Conservation (phyloP, 2,113 vertebrate species). For the Coptodon rendalli region DNA sequence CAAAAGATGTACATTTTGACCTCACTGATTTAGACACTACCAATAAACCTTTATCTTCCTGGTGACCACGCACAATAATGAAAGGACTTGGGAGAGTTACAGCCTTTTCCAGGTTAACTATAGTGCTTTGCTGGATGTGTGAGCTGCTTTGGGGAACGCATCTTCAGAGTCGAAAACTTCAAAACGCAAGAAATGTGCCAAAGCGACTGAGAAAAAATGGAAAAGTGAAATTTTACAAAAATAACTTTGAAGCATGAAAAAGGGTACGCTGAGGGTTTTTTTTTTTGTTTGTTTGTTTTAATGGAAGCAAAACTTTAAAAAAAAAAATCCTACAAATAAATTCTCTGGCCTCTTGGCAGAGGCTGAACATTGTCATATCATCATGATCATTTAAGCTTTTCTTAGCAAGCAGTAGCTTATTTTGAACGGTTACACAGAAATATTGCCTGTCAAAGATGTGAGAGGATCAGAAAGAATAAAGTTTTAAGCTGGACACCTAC, state of each 20-base stretch:
- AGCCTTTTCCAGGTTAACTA: not conserved
- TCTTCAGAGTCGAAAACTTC: not conserved
- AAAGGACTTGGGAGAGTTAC: not conserved
- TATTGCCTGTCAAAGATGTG: not conserved
- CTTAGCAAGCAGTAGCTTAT: not conserved
- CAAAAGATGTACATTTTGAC: not conserved
- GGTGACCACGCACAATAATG: not conserved
- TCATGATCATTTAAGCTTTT: not conserved
- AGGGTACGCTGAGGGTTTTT: not conserved
- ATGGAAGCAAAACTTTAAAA: not conserved
- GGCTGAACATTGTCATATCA: not conserved
- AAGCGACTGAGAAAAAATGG: not conserved
- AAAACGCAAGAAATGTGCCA: not conserved
- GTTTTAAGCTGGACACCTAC: not conserved
- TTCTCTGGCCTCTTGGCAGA: not conserved
- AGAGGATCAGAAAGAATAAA: not conserved
- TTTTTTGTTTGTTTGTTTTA: rapidly evolving
- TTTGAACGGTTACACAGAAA: not conserved
- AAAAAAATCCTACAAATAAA: not conserved
- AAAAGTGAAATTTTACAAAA: not conserved
- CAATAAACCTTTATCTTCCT: not conserved
- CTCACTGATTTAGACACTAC: not conserved
- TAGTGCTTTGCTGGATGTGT: not conserved
- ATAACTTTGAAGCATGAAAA: not conserved
- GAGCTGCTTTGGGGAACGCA: not conserved